Evolutionary conservation across 2,888 invertebrate genomes (phyloP), one percentile per base, ranked within the genome.

Genomic region (Alloscopus bannaensis): DNA sequence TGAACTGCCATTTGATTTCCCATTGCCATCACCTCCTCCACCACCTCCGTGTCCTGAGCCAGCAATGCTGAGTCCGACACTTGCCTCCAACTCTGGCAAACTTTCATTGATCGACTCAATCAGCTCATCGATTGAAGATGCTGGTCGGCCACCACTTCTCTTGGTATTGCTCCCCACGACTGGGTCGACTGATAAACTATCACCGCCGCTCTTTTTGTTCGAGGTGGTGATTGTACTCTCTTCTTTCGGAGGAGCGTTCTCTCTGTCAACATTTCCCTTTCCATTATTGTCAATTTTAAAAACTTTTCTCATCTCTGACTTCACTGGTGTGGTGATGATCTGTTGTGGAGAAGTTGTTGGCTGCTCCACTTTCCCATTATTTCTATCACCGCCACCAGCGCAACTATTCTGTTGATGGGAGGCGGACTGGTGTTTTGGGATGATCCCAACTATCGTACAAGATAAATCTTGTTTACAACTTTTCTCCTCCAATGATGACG

Each of bases 71-170:
- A 29, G 55, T 22, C 72, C 70, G 36, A 62, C 69, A 28, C 69
- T 73, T 13, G 83, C 80, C 45, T 83, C 83, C 47, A 83, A 50
- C 52, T 80, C 83, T n/a, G 83, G 83, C 40, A 83, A 55, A 62
- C 70, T 68, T 57, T 83, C 83, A 60, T 83, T 83, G 64, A 83
- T 83, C 22, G 81, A 83, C 60, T 83, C 81, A 59, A 83, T 83
- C 59, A 83, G 66, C 50, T 81, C 81, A 57, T 81, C 83, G 45
- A 81, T 83, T 50, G 83, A 83, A 65, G 79, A 76, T 6, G 50
- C 62, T 55, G 28, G n/a, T n/a, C n/a, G n/a, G 4, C 24, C 59
- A 18, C 40, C 29, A n/a, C 18, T 57, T 8, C 24, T 22, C 18
- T 50, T 66, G 22, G 50, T 47, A 1, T 36, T 68, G 6, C 2